phyloP scores from a whole-genome alignment of 2,797 vertebrate species.

The Anisognathus igniventris region DNA sequence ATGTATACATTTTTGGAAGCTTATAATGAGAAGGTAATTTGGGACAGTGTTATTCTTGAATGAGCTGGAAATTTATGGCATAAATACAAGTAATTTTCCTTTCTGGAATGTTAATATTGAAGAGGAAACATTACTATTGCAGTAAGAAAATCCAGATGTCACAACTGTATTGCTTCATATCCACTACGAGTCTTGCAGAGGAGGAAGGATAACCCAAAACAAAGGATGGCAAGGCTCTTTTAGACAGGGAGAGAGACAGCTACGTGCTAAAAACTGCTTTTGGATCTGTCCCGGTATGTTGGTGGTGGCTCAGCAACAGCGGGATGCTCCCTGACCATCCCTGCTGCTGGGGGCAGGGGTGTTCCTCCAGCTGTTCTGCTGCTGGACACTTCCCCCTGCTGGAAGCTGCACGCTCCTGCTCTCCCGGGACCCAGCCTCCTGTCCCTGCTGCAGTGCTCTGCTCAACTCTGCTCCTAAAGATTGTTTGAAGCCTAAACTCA shows the following conservation, averaged over 20 bases:
- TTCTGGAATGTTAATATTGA: slow-evolving; percentile 24
- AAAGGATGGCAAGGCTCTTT: neutral
- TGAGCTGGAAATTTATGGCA: neutral
- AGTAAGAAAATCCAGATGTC: slow-evolving; percentile 34
- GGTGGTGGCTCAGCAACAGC: neutral
- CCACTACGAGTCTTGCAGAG: neutral
- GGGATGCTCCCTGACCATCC: neutral
- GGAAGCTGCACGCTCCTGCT: neutral
- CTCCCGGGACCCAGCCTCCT: rapidly evolving
- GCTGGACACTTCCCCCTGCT: neutral
- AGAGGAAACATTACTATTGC: neutral
- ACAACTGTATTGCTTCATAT: neutral
- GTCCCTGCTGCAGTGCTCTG: no score
- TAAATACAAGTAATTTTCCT: slow-evolving; percentile 18
- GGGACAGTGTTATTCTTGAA: neutral
- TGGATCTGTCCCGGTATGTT: rapidly evolving
- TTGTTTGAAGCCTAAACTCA: neutral
- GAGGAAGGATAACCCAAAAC: neutral
- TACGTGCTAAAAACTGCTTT: rapidly evolving
- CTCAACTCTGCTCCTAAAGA: neutral
- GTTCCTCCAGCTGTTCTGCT: neutral
- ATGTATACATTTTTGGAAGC: neutral
- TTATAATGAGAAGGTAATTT: slow-evolving; percentile 9
- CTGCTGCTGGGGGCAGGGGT: neutral
- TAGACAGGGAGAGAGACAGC: rapidly evolving